Conservation (phyloP, 1,140 invertebrate species). For the Anthonomus grandis region DNA sequence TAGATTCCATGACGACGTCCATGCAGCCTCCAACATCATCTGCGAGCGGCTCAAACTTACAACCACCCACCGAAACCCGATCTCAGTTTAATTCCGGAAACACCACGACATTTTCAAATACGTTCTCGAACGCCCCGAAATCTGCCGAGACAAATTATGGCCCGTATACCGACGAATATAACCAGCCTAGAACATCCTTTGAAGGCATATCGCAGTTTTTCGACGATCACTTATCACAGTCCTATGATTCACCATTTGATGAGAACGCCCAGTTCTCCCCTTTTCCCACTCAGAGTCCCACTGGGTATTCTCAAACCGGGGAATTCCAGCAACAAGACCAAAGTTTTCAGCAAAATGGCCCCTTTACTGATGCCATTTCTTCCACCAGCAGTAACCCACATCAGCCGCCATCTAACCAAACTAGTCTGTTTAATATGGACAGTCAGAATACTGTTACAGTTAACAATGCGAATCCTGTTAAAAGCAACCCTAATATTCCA, state of each 20-base stretch:
- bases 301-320: not conserved
- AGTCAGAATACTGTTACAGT: conserved; percentile 25
- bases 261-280: conserved; percentile 28
- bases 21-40: conserved; percentile 4
- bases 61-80: not conserved
- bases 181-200: conserved; percentile 20
- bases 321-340: not conserved
- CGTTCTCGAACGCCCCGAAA: conserved; percentile 16
- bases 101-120: conserved; percentile 24
- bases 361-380: not conserved
- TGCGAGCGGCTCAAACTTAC: not conserved
- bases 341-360: not conserved
- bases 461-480: conserved; percentile 3
- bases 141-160: conserved; percentile 13
- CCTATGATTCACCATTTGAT: conserved; percentile 24
- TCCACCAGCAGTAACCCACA: not conserved
- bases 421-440: conserved; percentile 29
- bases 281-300: conserved; percentile 7
- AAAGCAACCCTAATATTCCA: conserved; percentile 15
- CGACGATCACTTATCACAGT: conserved; percentile 23
- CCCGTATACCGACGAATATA: conserved; percentile 23
- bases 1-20: conserved; percentile 8
- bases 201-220: conserved; percentile 30
- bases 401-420: conserved; percentile 13
- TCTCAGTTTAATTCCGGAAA: conserved; percentile 11